phyloP scores from a whole-genome alignment of 2,888 invertebrate species.

The Neoscelio sp. region DNA sequence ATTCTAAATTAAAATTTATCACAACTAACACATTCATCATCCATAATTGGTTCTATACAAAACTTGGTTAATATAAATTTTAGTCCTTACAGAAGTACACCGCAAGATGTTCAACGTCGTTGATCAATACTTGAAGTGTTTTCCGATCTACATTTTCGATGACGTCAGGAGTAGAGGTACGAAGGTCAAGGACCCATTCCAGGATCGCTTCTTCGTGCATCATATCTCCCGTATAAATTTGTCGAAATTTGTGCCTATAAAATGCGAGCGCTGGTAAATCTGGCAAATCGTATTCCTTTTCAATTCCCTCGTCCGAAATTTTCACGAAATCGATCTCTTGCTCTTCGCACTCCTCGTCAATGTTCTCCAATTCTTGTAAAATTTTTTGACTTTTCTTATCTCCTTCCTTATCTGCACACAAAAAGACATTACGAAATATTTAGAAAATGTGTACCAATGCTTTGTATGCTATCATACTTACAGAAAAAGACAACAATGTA shows the following conservation, averaged over 20 bases:
- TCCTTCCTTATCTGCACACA: conserved; percentile 90
- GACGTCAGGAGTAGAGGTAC: conserved; percentile 93
- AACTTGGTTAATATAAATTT: conserved; percentile 37
- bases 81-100: conserved; percentile 93
- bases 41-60: background rate
- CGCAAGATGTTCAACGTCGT: conserved; percentile 95
- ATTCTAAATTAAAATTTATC: no score
- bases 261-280: conserved; percentile 93
- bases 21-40: no score
- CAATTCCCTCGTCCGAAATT: conserved; percentile 94
- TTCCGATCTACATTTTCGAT: conserved; percentile 96
- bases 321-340: conserved; percentile 96
- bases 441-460: no score
- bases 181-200: conserved; percentile 94
- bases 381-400: conserved; percentile 96
- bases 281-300: conserved; percentile 93
- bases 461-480: no score
- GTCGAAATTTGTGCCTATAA: conserved; percentile 94
- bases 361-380: conserved; percentile 94
- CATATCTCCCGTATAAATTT: conserved; percentile 94
- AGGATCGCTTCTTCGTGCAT: conserved; percentile 96
- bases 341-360: conserved; percentile 96
- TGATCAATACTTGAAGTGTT: conserved; percentile 94
- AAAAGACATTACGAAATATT: background rate
- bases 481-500: conserved; percentile 97